A percentile compares a stretch with the other conserved stretches of the same genome.
phyloP scores from a whole-genome alignment of 2,797 vertebrate species.

The Momotus momota region DNA sequence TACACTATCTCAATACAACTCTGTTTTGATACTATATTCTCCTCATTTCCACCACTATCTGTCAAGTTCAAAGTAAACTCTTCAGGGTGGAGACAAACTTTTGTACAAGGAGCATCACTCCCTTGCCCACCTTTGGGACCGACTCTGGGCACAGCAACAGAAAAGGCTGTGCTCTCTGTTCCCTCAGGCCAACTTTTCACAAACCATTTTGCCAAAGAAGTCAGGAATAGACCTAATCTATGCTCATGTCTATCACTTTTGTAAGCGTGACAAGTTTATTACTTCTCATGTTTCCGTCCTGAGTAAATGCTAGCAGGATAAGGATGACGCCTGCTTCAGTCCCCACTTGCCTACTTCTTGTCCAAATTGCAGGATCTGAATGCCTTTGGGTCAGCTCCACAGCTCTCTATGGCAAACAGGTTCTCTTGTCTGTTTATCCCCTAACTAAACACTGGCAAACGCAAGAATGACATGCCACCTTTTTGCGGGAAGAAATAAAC shows the following conservation, averaged over 20 bases:
- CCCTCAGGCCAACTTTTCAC: background rate
- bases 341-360: background rate
- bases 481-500: slow-evolving; percentile 23
- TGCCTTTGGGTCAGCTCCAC: background rate
- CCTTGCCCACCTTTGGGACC: background rate
- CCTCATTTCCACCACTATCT: background rate
- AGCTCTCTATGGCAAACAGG: background rate
- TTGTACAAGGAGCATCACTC: background rate
- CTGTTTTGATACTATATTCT: background rate
- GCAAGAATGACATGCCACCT: background rate
- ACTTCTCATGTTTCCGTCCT: background rate
- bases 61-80: background rate
- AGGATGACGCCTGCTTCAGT: background rate
- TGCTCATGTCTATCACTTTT: background rate
- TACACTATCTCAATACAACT: background rate
- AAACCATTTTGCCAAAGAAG: background rate
- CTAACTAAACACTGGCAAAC: slow-evolving; percentile 16
- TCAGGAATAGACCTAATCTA: background rate
- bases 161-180: background rate
- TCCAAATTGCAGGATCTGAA: background rate
- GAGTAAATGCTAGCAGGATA: background rate
- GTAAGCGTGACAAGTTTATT: background rate
- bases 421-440: background rate
- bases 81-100: background rate
- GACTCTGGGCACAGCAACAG: background rate